Conservation (phyloP, 2,113 vertebrate genomes). For the Empidonax alnorum region DNA sequence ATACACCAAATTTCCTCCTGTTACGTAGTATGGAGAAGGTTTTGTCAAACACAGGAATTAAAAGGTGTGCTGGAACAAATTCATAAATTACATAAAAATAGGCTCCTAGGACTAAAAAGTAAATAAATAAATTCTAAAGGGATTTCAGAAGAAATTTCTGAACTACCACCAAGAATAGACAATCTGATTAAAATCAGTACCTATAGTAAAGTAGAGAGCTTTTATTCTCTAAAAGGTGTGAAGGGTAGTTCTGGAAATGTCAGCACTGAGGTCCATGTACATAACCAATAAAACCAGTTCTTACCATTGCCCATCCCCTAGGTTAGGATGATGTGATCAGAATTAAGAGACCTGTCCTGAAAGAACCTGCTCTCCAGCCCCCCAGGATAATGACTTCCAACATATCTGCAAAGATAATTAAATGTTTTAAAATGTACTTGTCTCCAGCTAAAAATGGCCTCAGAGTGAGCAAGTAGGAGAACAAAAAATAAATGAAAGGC, state of each 20-base stretch:
- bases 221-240: neutral
- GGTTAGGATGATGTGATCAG: neutral
- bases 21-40: neutral
- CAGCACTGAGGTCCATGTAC: neutral
- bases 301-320: neutral
- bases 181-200: neutral
- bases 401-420: neutral
- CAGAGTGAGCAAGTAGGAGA: neutral
- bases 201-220: neutral
- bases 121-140: neutral
- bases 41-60: neutral
- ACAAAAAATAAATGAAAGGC: neutral
- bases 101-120: neutral
- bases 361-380: neutral
- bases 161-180: neutral
- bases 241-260: neutral
- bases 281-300: neutral
- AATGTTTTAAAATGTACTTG: neutral
- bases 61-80: slow-evolving; percentile 1
- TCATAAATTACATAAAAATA: neutral
- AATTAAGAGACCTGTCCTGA: neutral
- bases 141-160: neutral
- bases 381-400: neutral
- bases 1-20: neutral
- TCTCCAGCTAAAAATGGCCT: neutral